Evolutionary conservation across 2,113 vertebrate genomes (phyloP).

Genomic region (Indri indri): DNA sequence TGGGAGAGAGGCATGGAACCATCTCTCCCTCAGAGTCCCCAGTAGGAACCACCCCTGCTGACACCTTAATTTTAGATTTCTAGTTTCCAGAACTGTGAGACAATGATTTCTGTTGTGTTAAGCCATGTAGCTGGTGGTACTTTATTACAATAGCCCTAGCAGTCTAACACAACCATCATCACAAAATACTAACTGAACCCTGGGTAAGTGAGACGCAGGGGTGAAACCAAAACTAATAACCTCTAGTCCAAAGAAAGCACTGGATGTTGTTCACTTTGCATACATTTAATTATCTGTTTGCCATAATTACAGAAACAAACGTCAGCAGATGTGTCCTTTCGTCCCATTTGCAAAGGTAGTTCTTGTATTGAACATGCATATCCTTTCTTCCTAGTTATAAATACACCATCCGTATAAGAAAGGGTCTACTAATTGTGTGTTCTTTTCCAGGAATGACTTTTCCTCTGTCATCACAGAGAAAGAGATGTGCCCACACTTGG

Average conservation of each 20-base stretch:
- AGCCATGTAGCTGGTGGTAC: background rate
- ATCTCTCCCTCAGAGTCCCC: background rate
- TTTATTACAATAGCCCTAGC: background rate
- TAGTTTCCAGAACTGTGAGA: no score
- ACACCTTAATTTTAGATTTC: no score
- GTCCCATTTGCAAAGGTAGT: background rate
- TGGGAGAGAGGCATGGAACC: background rate
- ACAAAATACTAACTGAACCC: background rate
- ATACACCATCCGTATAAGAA: fast-evolving
- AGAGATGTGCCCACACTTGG: fast-evolving
- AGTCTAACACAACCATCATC: background rate
- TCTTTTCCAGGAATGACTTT: no score
- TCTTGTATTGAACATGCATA: fast-evolving
- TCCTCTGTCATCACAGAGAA: background rate
- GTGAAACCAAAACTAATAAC: background rate
- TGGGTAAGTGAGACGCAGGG: background rate
- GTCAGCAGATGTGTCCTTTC: fast-evolving
- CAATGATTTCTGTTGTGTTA: background rate
- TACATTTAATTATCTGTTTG: no score
- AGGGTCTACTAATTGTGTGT: no score
- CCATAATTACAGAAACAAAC: no score
- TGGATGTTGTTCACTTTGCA: fast-evolving
- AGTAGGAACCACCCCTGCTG: background rate
- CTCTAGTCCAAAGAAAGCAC: background rate
- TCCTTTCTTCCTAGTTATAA: background rate